These are phyloP conservation scores for Orchesellides sinensis DNA, from an alignment of 2,888 invertebrate species.

Conservation along the genomic window DNA sequence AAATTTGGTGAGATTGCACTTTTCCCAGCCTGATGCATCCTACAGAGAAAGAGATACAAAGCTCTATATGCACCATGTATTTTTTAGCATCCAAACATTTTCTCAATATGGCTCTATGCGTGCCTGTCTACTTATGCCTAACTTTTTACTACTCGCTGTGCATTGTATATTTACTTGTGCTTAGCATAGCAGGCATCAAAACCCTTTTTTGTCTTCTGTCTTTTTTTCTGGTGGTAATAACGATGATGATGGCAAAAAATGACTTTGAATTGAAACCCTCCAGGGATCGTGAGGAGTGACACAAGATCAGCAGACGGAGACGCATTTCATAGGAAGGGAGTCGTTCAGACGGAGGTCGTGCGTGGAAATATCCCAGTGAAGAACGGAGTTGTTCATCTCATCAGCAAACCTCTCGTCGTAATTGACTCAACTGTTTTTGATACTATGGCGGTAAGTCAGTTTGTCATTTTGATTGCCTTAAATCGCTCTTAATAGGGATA, in stretches of 20 bases:
- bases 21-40: slow-evolving; percentile 45
- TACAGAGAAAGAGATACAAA: slow-evolving; percentile 4
- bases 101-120: neutral
- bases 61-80: neutral
- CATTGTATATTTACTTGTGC: too few relatives aligned
- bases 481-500: slow-evolving; percentile 63
- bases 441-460: slow-evolving; percentile 86
- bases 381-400: slow-evolving; percentile 95
- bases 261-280: slow-evolving; percentile 73
- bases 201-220: slow-evolving; percentile 49
- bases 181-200: slow-evolving; percentile 22
- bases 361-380: slow-evolving; percentile 93
- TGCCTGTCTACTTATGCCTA: slow-evolving; percentile 21
- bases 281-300: slow-evolving; percentile 92
- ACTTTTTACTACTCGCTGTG: too few relatives aligned
- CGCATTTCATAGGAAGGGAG: slow-evolving; percentile 87
- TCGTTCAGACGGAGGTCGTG: slow-evolving; percentile 91
- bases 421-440: slow-evolving; percentile 92
- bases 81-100: too few relatives aligned
- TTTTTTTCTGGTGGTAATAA: slow-evolving; percentile 26
- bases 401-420: slow-evolving; percentile 93
- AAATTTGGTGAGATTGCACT: slow-evolving; percentile 63
- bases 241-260: slow-evolving; percentile 54
- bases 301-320: slow-evolving; percentile 84
- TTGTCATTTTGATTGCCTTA: slow-evolving; percentile 65